These are phyloP conservation scores for Euglossa dilemma DNA, from an alignment of 1,140 invertebrate species.

Conservation along the genomic window DNA sequence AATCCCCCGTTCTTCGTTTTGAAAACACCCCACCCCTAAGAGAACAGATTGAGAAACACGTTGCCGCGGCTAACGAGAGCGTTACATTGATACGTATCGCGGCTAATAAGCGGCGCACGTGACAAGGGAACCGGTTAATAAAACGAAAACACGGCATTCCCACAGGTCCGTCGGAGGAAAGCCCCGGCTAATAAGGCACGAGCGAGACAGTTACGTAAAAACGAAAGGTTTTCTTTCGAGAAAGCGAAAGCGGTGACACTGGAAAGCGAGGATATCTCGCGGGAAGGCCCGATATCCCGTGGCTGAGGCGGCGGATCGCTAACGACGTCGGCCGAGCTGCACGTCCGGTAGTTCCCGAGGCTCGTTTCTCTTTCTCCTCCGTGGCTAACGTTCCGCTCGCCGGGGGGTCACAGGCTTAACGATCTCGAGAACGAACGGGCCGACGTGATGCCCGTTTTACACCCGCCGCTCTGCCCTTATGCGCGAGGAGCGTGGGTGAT, in stretches of 20 bases:
- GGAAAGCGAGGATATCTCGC: slow-evolving; percentile 25
- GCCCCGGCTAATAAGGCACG: not conserved
- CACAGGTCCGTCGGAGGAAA: not conserved
- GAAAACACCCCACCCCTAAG: no score
- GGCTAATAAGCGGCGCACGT: no score
- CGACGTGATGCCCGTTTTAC: slow-evolving; percentile 75
- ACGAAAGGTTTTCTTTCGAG: not conserved
- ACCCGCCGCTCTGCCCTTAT: slow-evolving; percentile 75
- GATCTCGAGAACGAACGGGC: slow-evolving; percentile 69
- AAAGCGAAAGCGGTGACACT: slow-evolving; percentile 5
- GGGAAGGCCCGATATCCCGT: slow-evolving; percentile 23
- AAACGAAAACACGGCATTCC: not conserved
- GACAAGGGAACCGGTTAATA: no score
- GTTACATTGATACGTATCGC: no score
- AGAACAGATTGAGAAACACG: no score
- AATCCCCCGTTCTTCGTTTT: no score
- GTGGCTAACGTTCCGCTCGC: slow-evolving; percentile 69
- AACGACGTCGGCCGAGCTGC: slow-evolving; percentile 70
- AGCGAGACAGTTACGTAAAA: not conserved
- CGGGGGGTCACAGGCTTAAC: slow-evolving; percentile 75
- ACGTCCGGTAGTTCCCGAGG: slow-evolving; percentile 75
- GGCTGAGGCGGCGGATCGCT: slow-evolving; percentile 58
- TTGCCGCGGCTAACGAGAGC: no score
- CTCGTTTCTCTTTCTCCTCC: slow-evolving; percentile 68
- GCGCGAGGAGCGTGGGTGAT: slow-evolving; percentile 74